Percentiles rank a stretch among this genome's conserved stretches.
These are phyloP conservation scores for Etia nguti DNA, from an alignment of 2,113 vertebrate species.

Conservation along the genomic window DNA sequence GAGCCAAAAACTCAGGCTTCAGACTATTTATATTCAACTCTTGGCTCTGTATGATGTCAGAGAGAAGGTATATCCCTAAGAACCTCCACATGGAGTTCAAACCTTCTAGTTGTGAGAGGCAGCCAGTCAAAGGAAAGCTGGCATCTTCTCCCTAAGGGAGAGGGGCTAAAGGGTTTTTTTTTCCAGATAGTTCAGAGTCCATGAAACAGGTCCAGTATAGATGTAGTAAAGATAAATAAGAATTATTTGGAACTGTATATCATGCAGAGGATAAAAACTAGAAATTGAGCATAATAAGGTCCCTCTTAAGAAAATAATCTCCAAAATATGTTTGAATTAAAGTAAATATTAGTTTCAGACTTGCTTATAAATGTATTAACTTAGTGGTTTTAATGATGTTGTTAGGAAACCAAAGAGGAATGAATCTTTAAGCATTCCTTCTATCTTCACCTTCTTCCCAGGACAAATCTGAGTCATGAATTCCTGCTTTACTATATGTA, in stretches of 20 bases:
- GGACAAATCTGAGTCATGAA: not conserved
- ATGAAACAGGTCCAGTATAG: accelerated
- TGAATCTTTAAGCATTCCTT: not conserved
- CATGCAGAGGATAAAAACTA: not conserved
- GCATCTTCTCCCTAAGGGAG: accelerated
- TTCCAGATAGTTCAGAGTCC: not conserved
- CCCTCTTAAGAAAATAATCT: not conserved
- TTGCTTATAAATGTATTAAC: too few species aligned
- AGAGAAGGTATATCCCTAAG: not conserved
- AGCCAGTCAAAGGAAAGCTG: not conserved
- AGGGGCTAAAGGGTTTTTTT: not conserved
- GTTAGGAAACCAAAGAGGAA: not conserved
- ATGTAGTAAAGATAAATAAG: not conserved
- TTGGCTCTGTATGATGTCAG: not conserved
- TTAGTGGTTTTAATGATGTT: too few species aligned
- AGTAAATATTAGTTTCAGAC: not conserved
- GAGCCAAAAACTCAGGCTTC: not conserved
- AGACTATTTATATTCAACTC: not conserved
- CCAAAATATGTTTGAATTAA: too few species aligned
- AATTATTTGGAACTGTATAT: not conserved
- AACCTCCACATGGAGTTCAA: not conserved
- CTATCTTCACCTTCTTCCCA: not conserved
- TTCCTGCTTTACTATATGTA: not conserved
- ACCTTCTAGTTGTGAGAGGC: not conserved
- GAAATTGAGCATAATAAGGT: not conserved